Conservation (phyloP, 2,888 invertebrate genomes). For the Nemurella pictetii region DNA sequence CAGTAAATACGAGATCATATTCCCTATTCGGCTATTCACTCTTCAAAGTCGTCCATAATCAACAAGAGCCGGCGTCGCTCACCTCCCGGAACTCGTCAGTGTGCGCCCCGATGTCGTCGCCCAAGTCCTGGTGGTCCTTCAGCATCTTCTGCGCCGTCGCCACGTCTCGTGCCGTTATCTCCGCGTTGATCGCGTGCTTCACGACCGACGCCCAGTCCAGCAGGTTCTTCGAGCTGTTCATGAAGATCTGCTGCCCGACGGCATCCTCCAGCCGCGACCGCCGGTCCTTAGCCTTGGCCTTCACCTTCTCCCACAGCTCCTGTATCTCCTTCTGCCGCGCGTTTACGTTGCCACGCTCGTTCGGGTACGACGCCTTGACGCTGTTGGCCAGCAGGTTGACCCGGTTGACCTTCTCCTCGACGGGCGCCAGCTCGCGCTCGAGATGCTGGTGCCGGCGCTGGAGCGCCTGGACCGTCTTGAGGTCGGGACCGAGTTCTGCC, state of each 20-base stretch:
- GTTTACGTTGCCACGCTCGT: slow-evolving; percentile 84
- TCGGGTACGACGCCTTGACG: slow-evolving; percentile 90
- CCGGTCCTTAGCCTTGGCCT: slow-evolving; percentile 79
- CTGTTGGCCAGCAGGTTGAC: slow-evolving; percentile 81
- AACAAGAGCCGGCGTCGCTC: no score
- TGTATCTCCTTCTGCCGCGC: slow-evolving; percentile 81
- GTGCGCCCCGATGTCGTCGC: slow-evolving; percentile 87
- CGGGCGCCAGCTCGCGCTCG: slow-evolving; percentile 91
- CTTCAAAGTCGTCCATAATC: no score
- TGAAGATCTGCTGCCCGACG: slow-evolving; percentile 93
- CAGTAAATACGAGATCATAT: no score
- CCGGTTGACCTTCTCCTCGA: slow-evolving; percentile 84
- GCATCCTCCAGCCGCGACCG: slow-evolving; percentile 87
- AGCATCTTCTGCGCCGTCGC: slow-evolving; percentile 87
- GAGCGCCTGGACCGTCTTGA: slow-evolving; percentile 87
- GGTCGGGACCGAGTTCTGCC: slow-evolving; percentile 76
- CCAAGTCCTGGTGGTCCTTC: slow-evolving; percentile 88
- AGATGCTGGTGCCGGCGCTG: slow-evolving; percentile 91
- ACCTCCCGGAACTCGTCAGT: slow-evolving; percentile 70
- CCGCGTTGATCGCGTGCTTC: slow-evolving; percentile 76
- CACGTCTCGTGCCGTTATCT: slow-evolving; percentile 82
- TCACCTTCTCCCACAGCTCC: slow-evolving; percentile 84
- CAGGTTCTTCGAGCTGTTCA: slow-evolving; percentile 75
- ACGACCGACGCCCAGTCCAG: slow-evolving; percentile 81
- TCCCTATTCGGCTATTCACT: no score